Percentiles rank a stretch among this genome's conserved stretches.
Evolutionary conservation across 1,140 invertebrate genomes (phyloP).

Genomic region (Drosophila kepulauana): DNA sequence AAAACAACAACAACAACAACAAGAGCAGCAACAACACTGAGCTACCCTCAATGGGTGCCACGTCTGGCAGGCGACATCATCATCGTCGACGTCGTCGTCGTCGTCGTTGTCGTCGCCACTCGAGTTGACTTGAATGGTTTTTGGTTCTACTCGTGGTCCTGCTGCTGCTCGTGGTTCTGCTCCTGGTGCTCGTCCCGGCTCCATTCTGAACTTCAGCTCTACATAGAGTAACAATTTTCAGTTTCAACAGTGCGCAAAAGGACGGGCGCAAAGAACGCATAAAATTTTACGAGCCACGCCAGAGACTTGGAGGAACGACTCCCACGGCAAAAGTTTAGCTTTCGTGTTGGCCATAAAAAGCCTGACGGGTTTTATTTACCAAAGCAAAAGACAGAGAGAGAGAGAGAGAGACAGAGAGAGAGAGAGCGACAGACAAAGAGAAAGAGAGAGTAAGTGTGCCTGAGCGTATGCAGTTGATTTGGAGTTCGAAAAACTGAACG

Average conservation of each 20-base stretch:
- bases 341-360: conserved; percentile 79
- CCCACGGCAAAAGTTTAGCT: conserved; percentile 78
- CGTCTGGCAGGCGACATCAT: conserved; percentile 70
- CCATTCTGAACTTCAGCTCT: conserved; percentile 11
- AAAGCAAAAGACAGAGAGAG: conserved; percentile 1
- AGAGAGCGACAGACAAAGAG: not conserved
- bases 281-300: conserved; percentile 79
- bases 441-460: not conserved
- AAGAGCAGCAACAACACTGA: conserved; percentile 22
- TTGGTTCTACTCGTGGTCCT: conserved; percentile 17
- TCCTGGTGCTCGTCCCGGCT: conserved; percentile 10
- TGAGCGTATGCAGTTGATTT: conserved; percentile 71
- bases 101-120: conserved; percentile 56
- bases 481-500: conserved; percentile 53
- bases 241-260: conserved; percentile 63
- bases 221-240: conserved; percentile 76
- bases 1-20: conserved; percentile 25
- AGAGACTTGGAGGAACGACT: conserved; percentile 60
- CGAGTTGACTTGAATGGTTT: conserved; percentile 73
- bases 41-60: conserved; percentile 68
- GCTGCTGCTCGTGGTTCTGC: conserved; percentile 5
- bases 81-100: conserved; percentile 6
- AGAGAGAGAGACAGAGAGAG: not conserved
- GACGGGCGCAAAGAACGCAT: conserved; percentile 78
- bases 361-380: conserved; percentile 61